These are phyloP conservation scores for Penaeus monodon DNA, from an alignment of 2,888 invertebrate genomes.

Conservation along the genomic window DNA sequence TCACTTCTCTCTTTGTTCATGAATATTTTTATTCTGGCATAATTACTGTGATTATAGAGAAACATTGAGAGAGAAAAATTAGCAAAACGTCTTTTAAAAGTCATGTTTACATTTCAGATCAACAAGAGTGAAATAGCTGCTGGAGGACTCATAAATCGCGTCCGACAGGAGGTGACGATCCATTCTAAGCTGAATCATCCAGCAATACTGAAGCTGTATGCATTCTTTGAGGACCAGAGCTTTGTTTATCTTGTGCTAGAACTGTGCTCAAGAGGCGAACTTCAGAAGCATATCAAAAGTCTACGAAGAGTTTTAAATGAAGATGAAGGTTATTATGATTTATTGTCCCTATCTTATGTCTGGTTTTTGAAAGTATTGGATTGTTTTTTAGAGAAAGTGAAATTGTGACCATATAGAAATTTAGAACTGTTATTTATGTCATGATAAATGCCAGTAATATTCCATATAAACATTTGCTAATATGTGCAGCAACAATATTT, in stretches of 20 bases:
- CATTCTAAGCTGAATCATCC: conserved; percentile 93
- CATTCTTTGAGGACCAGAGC: conserved; percentile 90
- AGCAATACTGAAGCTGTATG: conserved; percentile 87
- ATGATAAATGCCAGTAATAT: too few species aligned
- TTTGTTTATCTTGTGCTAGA: conserved; percentile 95
- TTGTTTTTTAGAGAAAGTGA: neutral
- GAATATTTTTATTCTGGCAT: too few species aligned
- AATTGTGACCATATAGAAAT: too few species aligned
- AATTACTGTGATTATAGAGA: neutral
- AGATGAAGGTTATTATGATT: conserved; percentile 72
- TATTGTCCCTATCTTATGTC: neutral
- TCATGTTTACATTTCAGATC: conserved; percentile 48
- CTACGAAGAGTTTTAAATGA: conserved; percentile 71
- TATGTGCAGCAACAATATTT: too few species aligned
- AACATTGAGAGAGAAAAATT: neutral
- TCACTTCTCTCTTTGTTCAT: neutral
- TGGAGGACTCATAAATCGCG: conserved; percentile 75
- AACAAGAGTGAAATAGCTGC: conserved; percentile 57
- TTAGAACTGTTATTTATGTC: too few species aligned
- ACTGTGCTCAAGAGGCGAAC: conserved; percentile 91
- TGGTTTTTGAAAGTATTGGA: neutral
- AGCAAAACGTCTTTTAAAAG: too few species aligned
- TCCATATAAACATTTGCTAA: too few species aligned
- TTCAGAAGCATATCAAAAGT: conserved; percentile 85
- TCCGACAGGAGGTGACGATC: conserved; percentile 91